Percentiles rank a stretch among this genome's conserved stretches.
Evolutionary conservation across 2,888 invertebrate species (phyloP).

Genomic region (Allophyes oxyacanthae): DNA sequence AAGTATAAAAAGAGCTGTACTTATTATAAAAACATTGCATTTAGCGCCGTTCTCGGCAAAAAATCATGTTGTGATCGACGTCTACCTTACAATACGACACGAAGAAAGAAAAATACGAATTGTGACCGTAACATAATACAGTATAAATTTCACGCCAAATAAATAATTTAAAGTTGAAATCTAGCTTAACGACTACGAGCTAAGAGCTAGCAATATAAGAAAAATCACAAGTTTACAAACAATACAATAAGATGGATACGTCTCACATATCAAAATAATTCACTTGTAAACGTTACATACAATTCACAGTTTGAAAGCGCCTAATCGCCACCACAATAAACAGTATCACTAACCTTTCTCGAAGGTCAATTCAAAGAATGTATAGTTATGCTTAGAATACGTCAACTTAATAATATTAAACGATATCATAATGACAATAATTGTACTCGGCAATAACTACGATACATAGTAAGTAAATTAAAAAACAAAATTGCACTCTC

Average conservation of each 20-base stretch:
- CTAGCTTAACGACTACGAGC: conserved; percentile 87
- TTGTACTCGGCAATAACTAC: conserved; percentile 84
- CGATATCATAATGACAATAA: conserved; percentile 77
- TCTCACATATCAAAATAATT: conserved; percentile 76
- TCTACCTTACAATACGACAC: conserved; percentile 46
- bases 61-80: conserved; percentile 30
- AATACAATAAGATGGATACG: conserved; percentile 71
- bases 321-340: conserved; percentile 79
- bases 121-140: conserved; percentile 77
- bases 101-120: conserved; percentile 60
- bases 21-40: conserved; percentile 50
- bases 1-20: conserved; percentile 51
- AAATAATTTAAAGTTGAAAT: conserved; percentile 78
- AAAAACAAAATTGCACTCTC: conserved; percentile 79
- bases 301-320: conserved; percentile 76
- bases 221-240: conserved; percentile 84
- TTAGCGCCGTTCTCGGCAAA: conserved; percentile 37
- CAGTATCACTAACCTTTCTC: conserved; percentile 89
- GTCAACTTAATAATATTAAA: conserved; percentile 81
- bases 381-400: conserved; percentile 87
- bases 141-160: conserved; percentile 71
- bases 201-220: conserved; percentile 84
- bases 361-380: conserved; percentile 89
- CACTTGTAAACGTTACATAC: conserved; percentile 75
- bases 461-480: conserved; percentile 70